These are phyloP conservation scores for Andrena dorsata DNA, from an alignment of 2,888 invertebrate genomes.

Conservation along the genomic window DNA sequence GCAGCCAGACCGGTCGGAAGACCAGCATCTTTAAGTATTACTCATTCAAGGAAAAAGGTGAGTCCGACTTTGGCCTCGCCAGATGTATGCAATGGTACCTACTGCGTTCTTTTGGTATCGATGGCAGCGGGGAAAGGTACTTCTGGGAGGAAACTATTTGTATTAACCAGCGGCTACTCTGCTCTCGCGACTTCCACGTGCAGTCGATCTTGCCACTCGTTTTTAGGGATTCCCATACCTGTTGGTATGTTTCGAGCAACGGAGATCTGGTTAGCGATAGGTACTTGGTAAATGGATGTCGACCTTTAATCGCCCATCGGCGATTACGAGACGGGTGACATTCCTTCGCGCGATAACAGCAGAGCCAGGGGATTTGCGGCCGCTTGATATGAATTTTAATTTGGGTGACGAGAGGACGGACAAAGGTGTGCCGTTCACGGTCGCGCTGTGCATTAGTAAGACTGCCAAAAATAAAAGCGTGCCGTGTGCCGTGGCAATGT, in stretches of 20 bases:
- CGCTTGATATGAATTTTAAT: background rate
- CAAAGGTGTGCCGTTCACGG: conserved; percentile 18
- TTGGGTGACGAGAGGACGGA: background rate
- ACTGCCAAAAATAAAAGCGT: conserved; percentile 53
- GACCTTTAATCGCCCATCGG: conserved; percentile 20
- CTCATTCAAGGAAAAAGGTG: conserved; percentile 77
- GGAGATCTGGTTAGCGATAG: background rate
- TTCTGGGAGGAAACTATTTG: background rate
- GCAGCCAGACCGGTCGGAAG: conserved; percentile 73
- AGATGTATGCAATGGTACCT: too few relatives aligned
- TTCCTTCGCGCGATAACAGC: background rate
- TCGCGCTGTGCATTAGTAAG: background rate
- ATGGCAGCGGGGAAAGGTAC: too few relatives aligned
- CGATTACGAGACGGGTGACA: background rate
- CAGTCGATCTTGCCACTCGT: background rate
- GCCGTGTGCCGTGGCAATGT: background rate
- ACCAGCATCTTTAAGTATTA: conserved; percentile 81
- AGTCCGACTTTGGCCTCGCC: conserved; percentile 36
- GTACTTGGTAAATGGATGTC: background rate
- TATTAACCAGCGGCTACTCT: background rate
- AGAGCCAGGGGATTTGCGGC: background rate
- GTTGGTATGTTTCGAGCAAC: background rate
- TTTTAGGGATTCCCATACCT: background rate
- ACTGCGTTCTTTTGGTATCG: too few relatives aligned
- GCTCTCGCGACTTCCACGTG: background rate